phyloP scores from a whole-genome alignment of 2,888 invertebrate genomes.

The Cyclophora albipunctata region DNA sequence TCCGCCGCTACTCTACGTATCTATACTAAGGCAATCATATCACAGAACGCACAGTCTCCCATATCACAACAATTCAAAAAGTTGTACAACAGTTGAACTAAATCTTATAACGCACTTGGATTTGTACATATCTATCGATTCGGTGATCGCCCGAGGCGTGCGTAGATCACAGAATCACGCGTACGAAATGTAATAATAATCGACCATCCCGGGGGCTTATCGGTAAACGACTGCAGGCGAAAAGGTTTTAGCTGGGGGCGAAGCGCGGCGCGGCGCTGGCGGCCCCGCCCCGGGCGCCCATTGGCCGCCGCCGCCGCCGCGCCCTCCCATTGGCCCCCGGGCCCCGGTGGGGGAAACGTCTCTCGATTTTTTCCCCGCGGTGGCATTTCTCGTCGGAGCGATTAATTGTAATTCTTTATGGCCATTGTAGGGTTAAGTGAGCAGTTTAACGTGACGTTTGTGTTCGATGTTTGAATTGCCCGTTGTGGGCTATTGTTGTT shows the following conservation, averaged over 20 bases:
- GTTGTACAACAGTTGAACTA: constrained; percentile 31
- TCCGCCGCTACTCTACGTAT: constrained; percentile 42
- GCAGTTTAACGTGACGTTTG: constrained; percentile 57
- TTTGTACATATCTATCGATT: constrained; percentile 60
- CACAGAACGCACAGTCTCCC: constrained; percentile 54
- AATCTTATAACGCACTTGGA: constrained; percentile 37
- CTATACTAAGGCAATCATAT: constrained; percentile 72
- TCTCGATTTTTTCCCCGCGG: constrained; percentile 66
- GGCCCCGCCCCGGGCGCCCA: constrained; percentile 70
- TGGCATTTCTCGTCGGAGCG: constrained; percentile 68
- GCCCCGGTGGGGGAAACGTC: constrained; percentile 51
- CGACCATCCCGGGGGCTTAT: constrained; percentile 75
- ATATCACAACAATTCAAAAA: constrained; percentile 37
- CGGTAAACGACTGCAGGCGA: constrained; percentile 75
- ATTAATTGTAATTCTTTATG: constrained; percentile 74
- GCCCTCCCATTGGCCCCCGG: constrained; percentile 61
- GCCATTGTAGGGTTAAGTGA: constrained; percentile 72
- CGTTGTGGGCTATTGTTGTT: constrained; percentile 31
- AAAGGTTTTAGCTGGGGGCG: constrained; percentile 74
- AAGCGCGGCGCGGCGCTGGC: constrained; percentile 63
- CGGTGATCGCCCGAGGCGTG: constrained; percentile 52
- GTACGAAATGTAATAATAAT: constrained; percentile 69
- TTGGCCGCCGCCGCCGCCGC: constrained; percentile 52
- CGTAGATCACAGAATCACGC: constrained; percentile 64
- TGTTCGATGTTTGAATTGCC: constrained; percentile 48